A percentile compares a stretch with the other conserved stretches of the same genome.
Evolutionary conservation across 1,140 invertebrate genomes (phyloP).

Genomic region (Papilio aristodemus): DNA sequence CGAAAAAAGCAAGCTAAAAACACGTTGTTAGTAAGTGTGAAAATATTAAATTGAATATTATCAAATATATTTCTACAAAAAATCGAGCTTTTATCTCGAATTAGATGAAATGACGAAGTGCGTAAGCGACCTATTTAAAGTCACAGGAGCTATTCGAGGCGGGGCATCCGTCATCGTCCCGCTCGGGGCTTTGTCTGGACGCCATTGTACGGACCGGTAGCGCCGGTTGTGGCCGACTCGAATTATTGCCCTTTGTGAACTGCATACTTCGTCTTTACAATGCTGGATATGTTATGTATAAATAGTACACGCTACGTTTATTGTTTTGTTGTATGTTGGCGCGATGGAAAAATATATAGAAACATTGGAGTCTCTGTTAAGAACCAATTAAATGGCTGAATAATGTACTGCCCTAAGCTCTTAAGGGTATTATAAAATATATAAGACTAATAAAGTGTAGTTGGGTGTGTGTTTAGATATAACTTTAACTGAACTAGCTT

Average conservation of each 20-base stretch:
- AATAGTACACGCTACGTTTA: neutral
- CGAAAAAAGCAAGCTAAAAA: too few species aligned
- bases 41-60: too few species aligned
- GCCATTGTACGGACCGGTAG: constrained; percentile 58
- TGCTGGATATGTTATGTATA: constrained; percentile 16
- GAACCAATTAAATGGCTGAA: neutral
- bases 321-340: neutral
- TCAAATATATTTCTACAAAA: too few species aligned
- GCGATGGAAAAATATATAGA: constrained; percentile 8
- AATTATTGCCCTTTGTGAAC: constrained; percentile 57
- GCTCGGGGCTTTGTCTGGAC: constrained; percentile 51
- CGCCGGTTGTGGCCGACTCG: constrained; percentile 51
- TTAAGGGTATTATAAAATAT: too few species aligned
- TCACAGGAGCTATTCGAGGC: neutral
- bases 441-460: too few species aligned
- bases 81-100: neutral
- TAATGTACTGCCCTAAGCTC: neutral
- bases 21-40: too few species aligned
- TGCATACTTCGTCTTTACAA: constrained; percentile 30
- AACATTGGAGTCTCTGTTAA: neutral
- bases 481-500: too few species aligned
- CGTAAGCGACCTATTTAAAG: constrained; percentile 22
- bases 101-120: constrained; percentile 22
- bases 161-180: constrained; percentile 62
- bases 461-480: neutral